Conservation (phyloP, 2,888 invertebrate genomes). For the Octodonta nipae region DNA sequence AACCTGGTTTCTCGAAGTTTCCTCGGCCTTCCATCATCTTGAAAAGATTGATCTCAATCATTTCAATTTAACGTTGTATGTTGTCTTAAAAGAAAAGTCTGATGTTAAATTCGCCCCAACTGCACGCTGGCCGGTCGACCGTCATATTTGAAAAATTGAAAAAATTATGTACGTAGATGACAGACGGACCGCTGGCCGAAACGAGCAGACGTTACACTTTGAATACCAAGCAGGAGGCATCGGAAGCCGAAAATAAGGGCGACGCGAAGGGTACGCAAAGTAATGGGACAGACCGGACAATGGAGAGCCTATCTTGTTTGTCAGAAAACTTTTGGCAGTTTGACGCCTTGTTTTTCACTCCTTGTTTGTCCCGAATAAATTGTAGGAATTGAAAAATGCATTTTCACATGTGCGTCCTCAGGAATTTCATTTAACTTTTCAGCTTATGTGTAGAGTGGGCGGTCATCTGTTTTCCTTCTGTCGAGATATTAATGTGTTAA, state of each 20-base stretch:
- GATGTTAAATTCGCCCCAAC: no score
- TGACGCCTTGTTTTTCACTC: constrained; percentile 9
- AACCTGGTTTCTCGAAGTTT: no score
- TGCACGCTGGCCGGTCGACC: no score
- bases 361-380: constrained; percentile 12
- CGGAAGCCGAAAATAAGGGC: no score
- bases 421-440: constrained; percentile 21
- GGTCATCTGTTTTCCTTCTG: no score
- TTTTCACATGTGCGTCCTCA: constrained; percentile 23
- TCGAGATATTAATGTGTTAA: no score
- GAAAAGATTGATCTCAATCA: no score
- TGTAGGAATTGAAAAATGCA: constrained; percentile 24
- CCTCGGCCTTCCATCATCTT: no score
- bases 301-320: constrained; percentile 20
- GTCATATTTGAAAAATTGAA: constrained; percentile 2
- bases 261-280: no score
- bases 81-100: no score
- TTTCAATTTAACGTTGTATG: no score
- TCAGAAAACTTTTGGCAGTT: constrained; percentile 2
- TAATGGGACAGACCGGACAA: constrained; percentile 18
- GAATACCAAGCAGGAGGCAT: constrained; percentile 26
- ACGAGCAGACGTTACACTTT: constrained; percentile 13
- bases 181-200: not conserved
- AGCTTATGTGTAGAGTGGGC: no score
- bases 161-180: not conserved